These are phyloP conservation scores for Thaumatotibia leucotreta DNA, from an alignment of 1,140 invertebrate species.

Conservation along the genomic window DNA sequence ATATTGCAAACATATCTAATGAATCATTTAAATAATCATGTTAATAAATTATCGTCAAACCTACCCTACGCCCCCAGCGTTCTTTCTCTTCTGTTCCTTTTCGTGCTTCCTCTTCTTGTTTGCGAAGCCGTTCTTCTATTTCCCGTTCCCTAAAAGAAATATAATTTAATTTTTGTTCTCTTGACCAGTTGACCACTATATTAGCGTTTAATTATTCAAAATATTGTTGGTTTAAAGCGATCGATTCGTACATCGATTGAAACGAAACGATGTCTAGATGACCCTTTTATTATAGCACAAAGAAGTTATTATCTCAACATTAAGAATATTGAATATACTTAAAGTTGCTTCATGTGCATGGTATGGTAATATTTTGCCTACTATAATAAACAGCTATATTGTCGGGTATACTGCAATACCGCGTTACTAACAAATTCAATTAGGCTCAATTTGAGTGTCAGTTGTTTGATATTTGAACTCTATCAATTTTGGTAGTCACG, in stretches of 20 bases:
- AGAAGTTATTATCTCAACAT: constrained; percentile 24
- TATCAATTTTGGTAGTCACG: too few species aligned
- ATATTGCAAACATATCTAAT: neutral
- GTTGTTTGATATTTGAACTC: too few species aligned
- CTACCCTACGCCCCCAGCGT: constrained; percentile 64
- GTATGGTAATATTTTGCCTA: neutral
- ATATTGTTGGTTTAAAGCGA: constrained; percentile 62
- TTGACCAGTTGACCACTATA: neutral
- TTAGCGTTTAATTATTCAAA: neutral
- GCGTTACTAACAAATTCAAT: too few species aligned
- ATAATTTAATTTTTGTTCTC: neutral
- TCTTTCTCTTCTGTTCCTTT: constrained; percentile 63
- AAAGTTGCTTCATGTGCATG: constrained; percentile 37
- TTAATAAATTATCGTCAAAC: constrained; percentile 8
- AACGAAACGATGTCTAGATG: constrained; percentile 52
- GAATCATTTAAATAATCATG: neutral
- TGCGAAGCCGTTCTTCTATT: constrained; percentile 71
- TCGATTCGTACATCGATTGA: constrained; percentile 32
- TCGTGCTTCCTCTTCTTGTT: constrained; percentile 67
- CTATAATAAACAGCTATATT: too few species aligned
- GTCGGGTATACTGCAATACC: too few species aligned
- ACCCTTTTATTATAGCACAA: constrained; percentile 53
- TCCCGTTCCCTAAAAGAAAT: constrained; percentile 65
- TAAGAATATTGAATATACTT: constrained; percentile 26
- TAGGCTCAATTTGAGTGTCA: too few species aligned